Evolutionary conservation across 1,140 invertebrate species (phyloP), one percentile per base, ranked within the genome.

Genomic region (Pseudomyrmex dendroicus): DNA sequence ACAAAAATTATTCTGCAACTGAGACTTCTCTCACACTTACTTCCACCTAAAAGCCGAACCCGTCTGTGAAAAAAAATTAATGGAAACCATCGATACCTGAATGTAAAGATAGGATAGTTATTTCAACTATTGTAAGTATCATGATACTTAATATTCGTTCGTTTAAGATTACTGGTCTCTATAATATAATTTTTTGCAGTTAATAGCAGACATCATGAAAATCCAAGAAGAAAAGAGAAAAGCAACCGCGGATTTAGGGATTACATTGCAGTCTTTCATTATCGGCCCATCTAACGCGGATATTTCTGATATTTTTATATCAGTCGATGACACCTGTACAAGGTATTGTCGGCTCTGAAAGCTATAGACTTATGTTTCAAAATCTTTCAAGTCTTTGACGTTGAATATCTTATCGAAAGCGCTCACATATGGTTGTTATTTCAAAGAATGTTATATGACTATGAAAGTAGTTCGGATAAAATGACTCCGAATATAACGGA

Each of bases 31-130:
- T 25, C 68, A 17, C 25, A 72, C 1, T 7, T 70, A 35, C 2
- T 72, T n/a, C 22, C 22, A 72, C 52, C 68, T n/a, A 72, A 56
- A 56, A 35, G 5, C 9, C 50, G 68, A 35, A 17, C 46, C 0
- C 50, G 25, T 12, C 1, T 17, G 7, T 17, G 7, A 54, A 8
- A 7, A 72, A 56, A 17, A 54, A 2, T 44, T 52, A 72, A 2
- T 72, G 68, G 10, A 70, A 56, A 54, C 67, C 67, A 35, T 70
- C 50, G 9, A 70, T 70, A 56, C 13, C 48, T 17, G 22, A 72
- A 56, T 56, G 52, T 17, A 72, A 72, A 56, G 68, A 72, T 56
- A 72, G 52, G 5, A 10, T 72, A n/a, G 5, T 72, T 44, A 56
- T 72, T 35, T 17, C 10, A 44, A 72, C 22, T 17, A 72, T 10